Conservation (phyloP, 2,888 invertebrate genomes). For the Boloria euphrosyne region DNA sequence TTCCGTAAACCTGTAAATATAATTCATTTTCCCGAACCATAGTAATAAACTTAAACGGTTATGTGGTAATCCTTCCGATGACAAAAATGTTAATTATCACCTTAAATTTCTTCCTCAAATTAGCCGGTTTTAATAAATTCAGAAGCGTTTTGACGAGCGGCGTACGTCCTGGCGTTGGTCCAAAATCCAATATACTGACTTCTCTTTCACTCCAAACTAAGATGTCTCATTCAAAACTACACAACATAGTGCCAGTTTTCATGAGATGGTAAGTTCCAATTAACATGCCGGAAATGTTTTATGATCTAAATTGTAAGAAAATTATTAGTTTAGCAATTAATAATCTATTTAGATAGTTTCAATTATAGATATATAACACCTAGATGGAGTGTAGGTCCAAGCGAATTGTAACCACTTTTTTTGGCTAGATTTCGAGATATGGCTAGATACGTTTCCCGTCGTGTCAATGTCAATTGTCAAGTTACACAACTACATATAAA, state of each 20-base stretch:
- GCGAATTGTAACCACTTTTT: too few relatives aligned
- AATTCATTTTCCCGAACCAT: slow-evolving; percentile 48
- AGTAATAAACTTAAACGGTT: slow-evolving; percentile 56
- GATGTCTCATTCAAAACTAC: slow-evolving; percentile 47
- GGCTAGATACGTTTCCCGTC: too few relatives aligned
- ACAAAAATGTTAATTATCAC: slow-evolving; percentile 72
- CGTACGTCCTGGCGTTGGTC: slow-evolving; percentile 59
- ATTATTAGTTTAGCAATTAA: not conserved
- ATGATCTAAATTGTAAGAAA: slow-evolving; percentile 54
- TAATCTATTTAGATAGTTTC: too few relatives aligned
- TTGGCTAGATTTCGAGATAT: too few relatives aligned
- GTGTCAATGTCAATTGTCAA: too few relatives aligned
- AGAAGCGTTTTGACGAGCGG: slow-evolving; percentile 60
- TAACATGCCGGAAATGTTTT: slow-evolving; percentile 71
- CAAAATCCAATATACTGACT: slow-evolving; percentile 57
- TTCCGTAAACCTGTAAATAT: slow-evolving; percentile 42
- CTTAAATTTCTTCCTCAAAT: slow-evolving; percentile 69
- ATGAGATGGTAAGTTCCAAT: slow-evolving; percentile 71
- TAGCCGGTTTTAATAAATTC: slow-evolving; percentile 72
- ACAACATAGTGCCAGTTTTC: slow-evolving; percentile 72
- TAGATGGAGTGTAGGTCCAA: too few relatives aligned
- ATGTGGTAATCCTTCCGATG: slow-evolving; percentile 65
- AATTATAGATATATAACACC: too few relatives aligned
- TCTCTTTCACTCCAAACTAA: slow-evolving; percentile 53
- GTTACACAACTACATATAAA: too few relatives aligned